Evolutionary conservation across 2,113 vertebrate genomes (phyloP), one percentile per base, ranked within the genome.

Genomic region (Strix aluco): DNA sequence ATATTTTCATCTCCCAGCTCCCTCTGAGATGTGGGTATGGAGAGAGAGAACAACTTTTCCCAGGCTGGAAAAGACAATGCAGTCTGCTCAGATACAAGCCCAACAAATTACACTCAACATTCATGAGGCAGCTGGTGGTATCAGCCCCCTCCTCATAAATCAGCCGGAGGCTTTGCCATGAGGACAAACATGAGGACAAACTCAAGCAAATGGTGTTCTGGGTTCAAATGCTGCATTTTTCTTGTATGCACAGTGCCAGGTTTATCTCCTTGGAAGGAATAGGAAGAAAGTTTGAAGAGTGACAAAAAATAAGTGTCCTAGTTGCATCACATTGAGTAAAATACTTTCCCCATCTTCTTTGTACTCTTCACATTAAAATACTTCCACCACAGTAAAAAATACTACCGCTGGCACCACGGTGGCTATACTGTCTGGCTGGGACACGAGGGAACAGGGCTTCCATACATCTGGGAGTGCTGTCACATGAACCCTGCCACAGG

Each of bases 401-500:
- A 5, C 34, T 46, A 36, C 22, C 44, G 30, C 30, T 36, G n/a
- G 23, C 63, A 81, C 27, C 8, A 12, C 3, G 12, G 57, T 49
- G 46, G 58, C 20, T 40, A 51, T 40, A 18, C 17, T 17, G 9
- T 27, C 46, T 40, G 58, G 29, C 44, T 70, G 61, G 30, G 34
- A 65, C 15, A 5, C 0, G 6, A n/a, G 40, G 22, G 29, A 74
- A 57, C 9, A 18, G 18, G 15, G 32, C 30, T 69, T 38, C 29
- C 62, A 25, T 17, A 25, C 2, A 2, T 12, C 36, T n/a, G 59
- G 36, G 10, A 9, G 14, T 7, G 32, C n/a, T 59, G 73, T 55
- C 54, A 23, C 36, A 49, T 0, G 1, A 5, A 9, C 19, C 15
- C 63, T 63, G 34, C 13, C 2, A 3, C 65, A n/a, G 52, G 3